Percentiles rank a stretch among this genome's conserved stretches.
phyloP scores from a whole-genome alignment of 53 echinoderm and acorn worm species.

The Echinarachnius parma region DNA sequence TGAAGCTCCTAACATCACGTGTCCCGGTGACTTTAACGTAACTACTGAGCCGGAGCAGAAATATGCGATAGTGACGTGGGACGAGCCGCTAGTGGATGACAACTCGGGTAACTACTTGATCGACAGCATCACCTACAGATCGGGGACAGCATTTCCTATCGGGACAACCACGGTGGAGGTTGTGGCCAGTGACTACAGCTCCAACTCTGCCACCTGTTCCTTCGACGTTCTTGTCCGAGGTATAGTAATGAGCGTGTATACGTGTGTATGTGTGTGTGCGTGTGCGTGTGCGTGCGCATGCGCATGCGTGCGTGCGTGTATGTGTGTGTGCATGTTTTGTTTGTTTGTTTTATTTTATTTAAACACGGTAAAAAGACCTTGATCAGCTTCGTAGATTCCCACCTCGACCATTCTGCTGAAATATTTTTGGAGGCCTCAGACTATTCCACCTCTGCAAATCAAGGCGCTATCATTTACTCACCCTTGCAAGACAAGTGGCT shows the following conservation, averaged over 20 bases:
- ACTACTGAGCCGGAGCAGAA: slow-evolving; percentile 17
- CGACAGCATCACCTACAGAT: background rate
- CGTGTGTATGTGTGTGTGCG: background rate
- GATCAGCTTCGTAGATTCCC: too few species aligned
- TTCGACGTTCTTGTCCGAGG: slow-evolving; percentile 19
- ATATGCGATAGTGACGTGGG: slow-evolving; percentile 34
- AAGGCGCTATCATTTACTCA: too few species aligned
- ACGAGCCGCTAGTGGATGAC: slow-evolving; percentile 29
- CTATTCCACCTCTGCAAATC: too few species aligned
- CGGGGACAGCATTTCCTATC: slow-evolving; percentile 30
- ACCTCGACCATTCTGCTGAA: too few species aligned
- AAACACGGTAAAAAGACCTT: too few species aligned
- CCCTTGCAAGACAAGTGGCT: too few species aligned
- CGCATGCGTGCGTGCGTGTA: too few species aligned
- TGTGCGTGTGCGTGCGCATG: background rate
- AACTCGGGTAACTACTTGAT: slow-evolving; percentile 39
- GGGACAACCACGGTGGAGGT: slow-evolving; percentile 10
- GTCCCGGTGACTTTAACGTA: slow-evolving; percentile 23
- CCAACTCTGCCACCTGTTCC: slow-evolving; percentile 22
- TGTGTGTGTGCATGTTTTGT: too few species aligned
- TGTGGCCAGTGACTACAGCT: slow-evolving; percentile 23
- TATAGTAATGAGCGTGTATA: background rate
- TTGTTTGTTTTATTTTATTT: too few species aligned
- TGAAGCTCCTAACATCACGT: slow-evolving; percentile 31
- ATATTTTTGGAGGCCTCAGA: too few species aligned